phyloP scores from a whole-genome alignment of 2,113 vertebrate genomes.

The Merops nubicus region DNA sequence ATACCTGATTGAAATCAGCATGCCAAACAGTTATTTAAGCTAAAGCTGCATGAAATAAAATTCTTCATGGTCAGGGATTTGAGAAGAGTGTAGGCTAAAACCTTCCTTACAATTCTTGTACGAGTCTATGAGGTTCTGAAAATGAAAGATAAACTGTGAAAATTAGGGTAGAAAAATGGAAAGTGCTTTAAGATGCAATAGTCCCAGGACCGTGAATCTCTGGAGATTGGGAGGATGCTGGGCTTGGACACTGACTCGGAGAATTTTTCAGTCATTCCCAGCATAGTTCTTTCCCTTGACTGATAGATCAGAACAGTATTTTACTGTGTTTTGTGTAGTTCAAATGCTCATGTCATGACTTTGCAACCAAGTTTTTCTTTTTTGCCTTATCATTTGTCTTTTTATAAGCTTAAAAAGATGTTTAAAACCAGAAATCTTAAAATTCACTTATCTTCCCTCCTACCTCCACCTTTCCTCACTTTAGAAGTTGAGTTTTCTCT shows the following conservation, averaged over 20 bases:
- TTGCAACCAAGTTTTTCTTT: background rate
- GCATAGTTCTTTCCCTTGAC: background rate
- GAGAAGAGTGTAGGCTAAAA: background rate
- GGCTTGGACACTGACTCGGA: background rate
- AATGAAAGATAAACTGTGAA: background rate
- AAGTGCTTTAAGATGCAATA: background rate
- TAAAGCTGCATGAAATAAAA: background rate
- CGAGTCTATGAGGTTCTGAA: background rate
- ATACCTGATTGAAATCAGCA: background rate
- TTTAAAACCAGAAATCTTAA: background rate
- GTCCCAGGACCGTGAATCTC: background rate
- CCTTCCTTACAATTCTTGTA: background rate
- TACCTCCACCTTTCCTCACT: background rate
- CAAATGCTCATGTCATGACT: background rate
- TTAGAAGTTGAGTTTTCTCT: background rate
- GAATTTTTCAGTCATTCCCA: background rate
- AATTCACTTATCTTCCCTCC: background rate
- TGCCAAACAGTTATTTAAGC: background rate
- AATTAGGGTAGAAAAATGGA: background rate
- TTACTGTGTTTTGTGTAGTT: background rate
- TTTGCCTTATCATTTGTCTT: background rate
- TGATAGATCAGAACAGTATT: background rate
- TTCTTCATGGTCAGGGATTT: background rate
- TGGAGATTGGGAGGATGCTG: background rate
- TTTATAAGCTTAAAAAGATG: background rate